Evolutionary conservation across 2,797 vertebrate species (phyloP).

Genomic region (Coilia nasus): DNA sequence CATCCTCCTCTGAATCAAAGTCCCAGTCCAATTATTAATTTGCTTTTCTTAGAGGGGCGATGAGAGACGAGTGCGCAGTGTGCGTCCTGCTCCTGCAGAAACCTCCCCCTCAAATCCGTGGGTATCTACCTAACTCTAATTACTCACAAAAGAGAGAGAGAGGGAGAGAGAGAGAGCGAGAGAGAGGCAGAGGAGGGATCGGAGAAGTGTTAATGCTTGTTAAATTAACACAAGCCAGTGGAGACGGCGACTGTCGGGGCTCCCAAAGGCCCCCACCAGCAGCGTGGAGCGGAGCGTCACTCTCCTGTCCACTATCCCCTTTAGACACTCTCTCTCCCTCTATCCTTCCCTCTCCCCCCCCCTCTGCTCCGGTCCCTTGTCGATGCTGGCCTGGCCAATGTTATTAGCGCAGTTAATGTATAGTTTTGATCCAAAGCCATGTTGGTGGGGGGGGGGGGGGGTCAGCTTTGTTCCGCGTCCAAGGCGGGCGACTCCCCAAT

Average conservation of each 20-base stretch:
- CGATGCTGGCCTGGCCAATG: not conserved
- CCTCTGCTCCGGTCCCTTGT: not conserved
- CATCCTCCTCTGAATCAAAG: constrained; percentile 8
- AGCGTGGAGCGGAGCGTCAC: constrained; percentile 45
- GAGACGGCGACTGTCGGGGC: constrained; percentile 45
- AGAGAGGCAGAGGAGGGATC: not conserved
- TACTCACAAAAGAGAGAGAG: constrained; percentile 64
- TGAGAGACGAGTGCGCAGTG: constrained; percentile 13
- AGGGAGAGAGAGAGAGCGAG: not conserved
- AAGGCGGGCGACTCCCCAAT: constrained; percentile 57
- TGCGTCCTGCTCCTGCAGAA: constrained; percentile 2
- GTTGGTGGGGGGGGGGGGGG: constrained; percentile 47
- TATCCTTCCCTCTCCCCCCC: not conserved
- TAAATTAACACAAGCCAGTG: constrained; percentile 57
- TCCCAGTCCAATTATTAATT: constrained; percentile 16
- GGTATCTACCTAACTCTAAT: constrained; percentile 59
- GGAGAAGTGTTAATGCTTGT: constrained; percentile 55
- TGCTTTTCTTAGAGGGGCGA: constrained; percentile 14
- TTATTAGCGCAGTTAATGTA: constrained; percentile 30
- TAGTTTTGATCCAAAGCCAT: constrained; percentile 16
- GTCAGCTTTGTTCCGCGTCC: constrained; percentile 71
- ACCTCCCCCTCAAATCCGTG: constrained; percentile 12
- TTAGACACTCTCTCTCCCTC: constrained; percentile 1
- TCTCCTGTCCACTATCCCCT: not conserved
- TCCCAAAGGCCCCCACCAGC: constrained; percentile 42